Conservation (phyloP, 2,888 invertebrate species). For the Parnassius smintheus region DNA sequence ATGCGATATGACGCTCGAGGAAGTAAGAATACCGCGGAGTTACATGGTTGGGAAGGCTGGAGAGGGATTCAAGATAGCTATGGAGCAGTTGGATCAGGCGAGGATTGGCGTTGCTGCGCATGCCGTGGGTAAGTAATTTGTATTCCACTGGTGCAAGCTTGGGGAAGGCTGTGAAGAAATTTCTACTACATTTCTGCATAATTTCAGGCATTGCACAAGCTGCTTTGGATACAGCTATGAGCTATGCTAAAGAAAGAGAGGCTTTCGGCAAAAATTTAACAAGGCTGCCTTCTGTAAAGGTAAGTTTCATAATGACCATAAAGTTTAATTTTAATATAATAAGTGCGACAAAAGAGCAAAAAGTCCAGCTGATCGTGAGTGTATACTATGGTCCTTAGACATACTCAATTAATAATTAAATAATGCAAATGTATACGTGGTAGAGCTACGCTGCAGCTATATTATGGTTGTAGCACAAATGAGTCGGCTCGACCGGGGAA, state of each 20-base stretch:
- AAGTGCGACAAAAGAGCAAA: too few species aligned
- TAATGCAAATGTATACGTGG: too few species aligned
- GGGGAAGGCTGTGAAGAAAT: not conserved
- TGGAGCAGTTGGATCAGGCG: constrained; percentile 86
- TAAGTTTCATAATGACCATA: constrained; percentile 36
- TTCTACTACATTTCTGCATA: too few species aligned
- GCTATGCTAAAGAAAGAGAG: constrained; percentile 83
- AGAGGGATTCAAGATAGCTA: constrained; percentile 87
- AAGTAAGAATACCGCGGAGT: constrained; percentile 81
- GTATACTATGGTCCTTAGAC: too few species aligned
- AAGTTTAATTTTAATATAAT: too few species aligned
- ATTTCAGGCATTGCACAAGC: constrained; percentile 84
- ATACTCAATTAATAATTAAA: too few species aligned
- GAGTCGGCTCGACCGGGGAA: too few species aligned
- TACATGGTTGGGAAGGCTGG: constrained; percentile 80
- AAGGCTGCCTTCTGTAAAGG: constrained; percentile 85
- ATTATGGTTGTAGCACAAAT: too few species aligned
- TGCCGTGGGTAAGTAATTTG: constrained; percentile 81
- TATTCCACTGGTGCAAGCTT: not conserved
- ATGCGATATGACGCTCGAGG: constrained; percentile 84
- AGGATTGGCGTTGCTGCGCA: constrained; percentile 89
- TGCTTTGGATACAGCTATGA: constrained; percentile 86
- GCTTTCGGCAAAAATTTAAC: constrained; percentile 85
- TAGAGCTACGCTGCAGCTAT: too few species aligned
- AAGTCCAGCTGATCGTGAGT: too few species aligned